Percentiles rank a stretch among this genome's conserved stretches.
phyloP scores from a whole-genome alignment of 2,113 vertebrate species.

The Tetrax tetrax region DNA sequence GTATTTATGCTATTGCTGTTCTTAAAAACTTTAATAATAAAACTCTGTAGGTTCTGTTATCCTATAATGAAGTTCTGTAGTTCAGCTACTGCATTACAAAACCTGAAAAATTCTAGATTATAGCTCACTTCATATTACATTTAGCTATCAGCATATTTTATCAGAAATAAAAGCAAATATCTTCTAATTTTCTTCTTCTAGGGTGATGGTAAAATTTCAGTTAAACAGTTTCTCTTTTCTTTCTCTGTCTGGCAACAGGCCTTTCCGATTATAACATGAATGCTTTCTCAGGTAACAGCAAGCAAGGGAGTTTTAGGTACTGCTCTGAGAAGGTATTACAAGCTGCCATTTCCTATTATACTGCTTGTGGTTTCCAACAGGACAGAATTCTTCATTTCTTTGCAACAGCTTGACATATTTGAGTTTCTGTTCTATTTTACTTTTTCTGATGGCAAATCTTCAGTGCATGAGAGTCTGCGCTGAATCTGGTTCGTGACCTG shows the following conservation, averaged over 20 bases:
- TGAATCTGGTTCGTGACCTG: neutral
- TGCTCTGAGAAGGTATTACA: neutral
- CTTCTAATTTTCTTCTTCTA: neutral
- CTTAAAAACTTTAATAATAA: neutral
- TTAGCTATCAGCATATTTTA: neutral
- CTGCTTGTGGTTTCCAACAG: neutral
- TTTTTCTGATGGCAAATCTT: neutral
- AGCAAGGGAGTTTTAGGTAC: neutral
- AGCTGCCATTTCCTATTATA: neutral
- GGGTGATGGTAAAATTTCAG: neutral
- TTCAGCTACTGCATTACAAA: neutral
- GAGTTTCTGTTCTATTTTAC: neutral
- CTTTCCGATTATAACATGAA: neutral
- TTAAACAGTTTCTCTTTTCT: neutral
- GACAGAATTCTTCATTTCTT: neutral
- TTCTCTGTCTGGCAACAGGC: neutral
- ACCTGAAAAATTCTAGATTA: neutral
- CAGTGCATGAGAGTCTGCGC: neutral
- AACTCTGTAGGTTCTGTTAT: neutral
- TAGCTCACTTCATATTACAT: neutral
- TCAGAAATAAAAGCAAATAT: neutral
- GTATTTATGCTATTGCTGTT: neutral
- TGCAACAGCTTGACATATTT: neutral
- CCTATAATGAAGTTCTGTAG: neutral
- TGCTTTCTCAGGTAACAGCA: neutral